phyloP scores from a whole-genome alignment of 2,888 invertebrate species.

The Megaustenia siamemsis region DNA sequence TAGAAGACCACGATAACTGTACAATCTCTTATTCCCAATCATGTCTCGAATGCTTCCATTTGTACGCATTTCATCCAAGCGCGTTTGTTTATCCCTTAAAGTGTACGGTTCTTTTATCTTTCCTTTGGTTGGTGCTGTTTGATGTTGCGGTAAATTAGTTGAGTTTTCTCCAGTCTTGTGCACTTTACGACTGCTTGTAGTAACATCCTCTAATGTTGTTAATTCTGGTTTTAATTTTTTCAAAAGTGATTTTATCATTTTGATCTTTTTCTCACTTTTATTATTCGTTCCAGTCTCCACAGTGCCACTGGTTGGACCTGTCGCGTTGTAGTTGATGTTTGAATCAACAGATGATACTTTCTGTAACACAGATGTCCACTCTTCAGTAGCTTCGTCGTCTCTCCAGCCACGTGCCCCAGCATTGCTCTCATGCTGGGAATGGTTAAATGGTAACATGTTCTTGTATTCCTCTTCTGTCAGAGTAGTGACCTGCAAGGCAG shows the following conservation, averaged over 20 bases:
- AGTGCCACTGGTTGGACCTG: background rate
- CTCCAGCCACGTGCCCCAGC: background rate
- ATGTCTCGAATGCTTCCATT: background rate
- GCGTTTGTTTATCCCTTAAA: background rate
- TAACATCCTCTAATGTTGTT: no score
- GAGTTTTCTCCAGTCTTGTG: no score
- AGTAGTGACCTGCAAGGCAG: conserved; percentile 20
- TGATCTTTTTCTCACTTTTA: no score
- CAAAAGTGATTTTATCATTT: no score
- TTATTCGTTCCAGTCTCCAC: no score
- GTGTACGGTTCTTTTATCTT: background rate
- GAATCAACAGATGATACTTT: background rate
- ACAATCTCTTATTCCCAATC: background rate
- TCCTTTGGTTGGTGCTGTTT: background rate
- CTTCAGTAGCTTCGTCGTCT: background rate
- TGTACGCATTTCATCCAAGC: background rate
- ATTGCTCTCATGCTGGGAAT: background rate
- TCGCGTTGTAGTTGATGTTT: background rate
- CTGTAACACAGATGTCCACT: background rate
- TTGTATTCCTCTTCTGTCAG: conserved; percentile 33
- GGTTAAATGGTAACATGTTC: conserved; percentile 14
- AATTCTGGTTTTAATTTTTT: no score
- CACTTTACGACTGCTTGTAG: no score
- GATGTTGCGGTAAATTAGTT: no score
- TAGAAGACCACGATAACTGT: background rate